Evolutionary conservation across 2,888 invertebrate genomes (phyloP), one percentile per base, ranked within the genome.

Genomic region (Drosophila suboccidentalis): DNA sequence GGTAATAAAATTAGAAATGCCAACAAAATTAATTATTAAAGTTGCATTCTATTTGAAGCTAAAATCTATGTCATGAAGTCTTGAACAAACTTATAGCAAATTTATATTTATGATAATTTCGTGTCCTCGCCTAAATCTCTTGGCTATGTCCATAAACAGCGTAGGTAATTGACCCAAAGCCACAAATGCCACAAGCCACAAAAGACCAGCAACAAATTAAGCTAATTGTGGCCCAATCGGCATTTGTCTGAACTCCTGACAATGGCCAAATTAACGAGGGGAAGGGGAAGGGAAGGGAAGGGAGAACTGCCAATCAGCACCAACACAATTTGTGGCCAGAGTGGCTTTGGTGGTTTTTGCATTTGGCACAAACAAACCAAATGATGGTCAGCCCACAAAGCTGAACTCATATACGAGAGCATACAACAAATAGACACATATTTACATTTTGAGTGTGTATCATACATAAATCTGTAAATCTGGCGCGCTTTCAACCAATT

Each of bases 401-500:
- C 8, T 5, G 41, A 49, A n/a, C 32, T 26, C 19, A 17, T 11
- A 2, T 38, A 8, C 44, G 26, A 19, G 26, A 19, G 8, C 49
- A 17, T 26, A 34, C 1, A 15, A 38, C 47, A 47, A 36, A 51
- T 34, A 36, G n/a, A 9, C 41, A 53, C 54, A 64, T 51, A 72
- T 80, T 60, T 68, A 60, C 68, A 68, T 80, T 63, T 72, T 65
- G 60, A 49, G 62, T 57, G 46, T 49, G 47, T 60, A 8, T 6
- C 29, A 64, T 74, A 78, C 26, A 26, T 26, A 26, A 26, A 26
- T 26, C 26, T 26, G 26, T 78, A 80, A 80, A 79, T 78, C 67
- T 78, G 51, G 9, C 55, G 59, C 26, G 58, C 70, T 67, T 50
- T 74, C 65, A 80, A 78, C 74, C 75, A 51, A 59, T 67, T 55